A percentile compares a stretch with the other conserved stretches of the same genome.
These are phyloP conservation scores for Galerucella calmariensis DNA, from an alignment of 2,888 invertebrate genomes.

Conservation along the genomic window DNA sequence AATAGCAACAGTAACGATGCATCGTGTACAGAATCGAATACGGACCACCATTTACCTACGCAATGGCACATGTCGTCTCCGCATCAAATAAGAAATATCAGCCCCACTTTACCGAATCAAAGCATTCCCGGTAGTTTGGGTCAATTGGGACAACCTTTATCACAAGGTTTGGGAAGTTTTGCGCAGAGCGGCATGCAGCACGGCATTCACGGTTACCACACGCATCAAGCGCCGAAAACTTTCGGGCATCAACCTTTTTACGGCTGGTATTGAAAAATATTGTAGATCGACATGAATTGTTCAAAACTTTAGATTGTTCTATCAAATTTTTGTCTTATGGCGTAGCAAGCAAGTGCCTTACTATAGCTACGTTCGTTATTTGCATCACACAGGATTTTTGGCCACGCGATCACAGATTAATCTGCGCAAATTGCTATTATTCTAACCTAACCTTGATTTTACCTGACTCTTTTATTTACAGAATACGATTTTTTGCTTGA, in stretches of 20 bases:
- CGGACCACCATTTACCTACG: constrained; percentile 62
- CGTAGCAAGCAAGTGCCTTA: no score
- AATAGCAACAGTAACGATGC: constrained; percentile 59
- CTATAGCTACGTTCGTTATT: no score
- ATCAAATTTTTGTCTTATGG: not conserved
- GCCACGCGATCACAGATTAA: no score
- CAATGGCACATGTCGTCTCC: constrained; percentile 54
- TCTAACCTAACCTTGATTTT: no score
- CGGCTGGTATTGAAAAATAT: constrained; percentile 53
- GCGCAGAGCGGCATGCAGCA: constrained; percentile 53
- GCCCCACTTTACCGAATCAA: constrained; percentile 50
- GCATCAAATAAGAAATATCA: constrained; percentile 53
- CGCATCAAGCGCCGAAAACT: constrained; percentile 52
- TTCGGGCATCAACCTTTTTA: constrained; percentile 57
- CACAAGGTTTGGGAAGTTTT: constrained; percentile 50
- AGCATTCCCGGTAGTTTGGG: constrained; percentile 38
- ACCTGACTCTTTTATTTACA: no score
- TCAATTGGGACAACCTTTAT: constrained; percentile 45
- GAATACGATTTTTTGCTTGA: no score
- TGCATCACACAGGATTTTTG: no score
- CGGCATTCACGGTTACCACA: constrained; percentile 50
- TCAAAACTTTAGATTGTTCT: not conserved
- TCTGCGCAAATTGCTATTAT: no score
- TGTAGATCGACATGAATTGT: not conserved
- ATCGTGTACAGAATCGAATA: constrained; percentile 46